Base-by-base conservation (phyloP, 2,888 invertebrate genomes). In the Orchestes rusci region DNA sequence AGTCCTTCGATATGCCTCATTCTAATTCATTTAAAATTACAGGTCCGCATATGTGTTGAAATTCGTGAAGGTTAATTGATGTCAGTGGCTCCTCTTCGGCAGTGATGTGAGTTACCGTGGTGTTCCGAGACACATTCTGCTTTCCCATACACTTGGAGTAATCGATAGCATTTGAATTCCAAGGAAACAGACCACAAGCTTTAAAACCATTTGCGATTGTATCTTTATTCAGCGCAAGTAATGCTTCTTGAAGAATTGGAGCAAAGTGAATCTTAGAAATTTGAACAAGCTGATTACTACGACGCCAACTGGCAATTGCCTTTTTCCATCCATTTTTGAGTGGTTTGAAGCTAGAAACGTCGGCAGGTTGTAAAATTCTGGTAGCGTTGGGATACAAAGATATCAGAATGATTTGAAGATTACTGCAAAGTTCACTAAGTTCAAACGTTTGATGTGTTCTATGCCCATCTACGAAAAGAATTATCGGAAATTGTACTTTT, bases 401-500 rank as follows among this genome's bases (percentile, higher is more conserved):
- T n/a, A n/a, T n/a, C n/a, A n/a, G n/a, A n/a, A n/a, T n/a, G n/a
- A n/a, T n/a, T n/a, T n/a, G n/a, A n/a, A n/a, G n/a, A n/a, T n/a
- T n/a, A n/a, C n/a, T n/a, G n/a, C n/a, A n/a, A n/a, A n/a, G n/a
- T n/a, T n/a, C n/a, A n/a, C n/a, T n/a, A n/a, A n/a, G n/a, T n/a
- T n/a, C n/a, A n/a, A n/a, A n/a, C n/a, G n/a, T n/a, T n/a, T n/a
- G n/a, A n/a, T n/a, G n/a, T n/a, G n/a, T n/a, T n/a, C n/a, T n/a
- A n/a, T n/a, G n/a, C n/a, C n/a, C n/a, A n/a, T n/a, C n/a, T n/a
- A n/a, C n/a, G n/a, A n/a, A n/a, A 61, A 68, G 53, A 1, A 67
- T 51, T 4, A 55, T 48, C 2, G 62, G 63, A 43, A 65, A 60
- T 46, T 27, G 39, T 36, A 52, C 44, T 1, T 51, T 18, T 63